These are phyloP conservation scores for Phengaris arion DNA, from an alignment of 2,888 invertebrate species.

Conservation along the genomic window DNA sequence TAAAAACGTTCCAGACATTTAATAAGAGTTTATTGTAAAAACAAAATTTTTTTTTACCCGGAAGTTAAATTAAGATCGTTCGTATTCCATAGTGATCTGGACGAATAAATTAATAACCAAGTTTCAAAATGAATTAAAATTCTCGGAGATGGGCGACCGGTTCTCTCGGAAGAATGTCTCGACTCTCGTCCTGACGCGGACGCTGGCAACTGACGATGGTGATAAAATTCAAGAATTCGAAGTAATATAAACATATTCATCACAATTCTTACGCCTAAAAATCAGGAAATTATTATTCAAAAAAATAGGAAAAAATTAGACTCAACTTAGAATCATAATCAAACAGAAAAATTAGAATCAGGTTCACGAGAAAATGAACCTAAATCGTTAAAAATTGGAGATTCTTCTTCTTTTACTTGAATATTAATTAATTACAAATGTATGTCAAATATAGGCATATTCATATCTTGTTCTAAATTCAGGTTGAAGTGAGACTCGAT, in stretches of 20 bases:
- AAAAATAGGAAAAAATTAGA: too few relatives aligned
- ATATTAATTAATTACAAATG: neutral
- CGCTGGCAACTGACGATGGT: neutral
- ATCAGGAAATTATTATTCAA: neutral
- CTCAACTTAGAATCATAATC: too few relatives aligned
- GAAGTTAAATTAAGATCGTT: neutral
- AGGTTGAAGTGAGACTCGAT: neutral
- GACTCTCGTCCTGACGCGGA: neutral
- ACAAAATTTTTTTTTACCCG: neutral
- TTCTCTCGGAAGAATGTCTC: conserved; percentile 5
- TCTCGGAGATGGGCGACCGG: neutral
- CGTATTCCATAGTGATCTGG: neutral
- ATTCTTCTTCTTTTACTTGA: neutral
- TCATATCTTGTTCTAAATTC: neutral
- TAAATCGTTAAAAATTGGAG: neutral
- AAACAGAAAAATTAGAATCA: too few relatives aligned
- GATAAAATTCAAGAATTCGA: neutral
- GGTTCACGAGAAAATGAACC: neutral
- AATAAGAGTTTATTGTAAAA: too few relatives aligned
- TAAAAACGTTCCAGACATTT: too few relatives aligned
- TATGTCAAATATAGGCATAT: conserved; percentile 8
- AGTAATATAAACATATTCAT: neutral
- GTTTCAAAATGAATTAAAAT: conserved; percentile 10
- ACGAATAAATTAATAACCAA: neutral
- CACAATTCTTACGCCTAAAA: neutral